These are phyloP conservation scores for Chrysotoxum bicinctum DNA, from an alignment of 2,888 invertebrate species.

Conservation along the genomic window DNA sequence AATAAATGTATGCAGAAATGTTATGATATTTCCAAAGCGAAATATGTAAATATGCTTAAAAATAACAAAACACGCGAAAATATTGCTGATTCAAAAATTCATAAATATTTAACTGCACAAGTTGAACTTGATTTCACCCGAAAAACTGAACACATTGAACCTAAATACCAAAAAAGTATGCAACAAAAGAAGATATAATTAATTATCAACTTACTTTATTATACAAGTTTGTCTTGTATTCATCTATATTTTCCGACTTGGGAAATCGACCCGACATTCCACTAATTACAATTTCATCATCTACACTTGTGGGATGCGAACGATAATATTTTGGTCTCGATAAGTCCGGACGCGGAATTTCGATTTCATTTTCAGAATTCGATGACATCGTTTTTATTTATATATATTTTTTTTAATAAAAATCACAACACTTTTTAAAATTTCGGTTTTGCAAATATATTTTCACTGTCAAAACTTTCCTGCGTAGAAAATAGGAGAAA, in stretches of 20 bases:
- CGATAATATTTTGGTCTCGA: slow-evolving; percentile 43
- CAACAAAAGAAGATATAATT: neutral
- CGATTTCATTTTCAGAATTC: neutral
- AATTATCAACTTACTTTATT: slow-evolving; percentile 79
- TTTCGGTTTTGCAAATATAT: neutral
- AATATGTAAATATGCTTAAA: no score
- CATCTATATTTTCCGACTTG: slow-evolving; percentile 83
- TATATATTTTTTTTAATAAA: neutral
- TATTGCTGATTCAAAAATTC: neutral
- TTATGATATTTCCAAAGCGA: no score
- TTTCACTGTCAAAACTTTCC: neutral
- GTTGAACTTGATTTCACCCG: neutral
- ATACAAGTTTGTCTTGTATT: slow-evolving; percentile 84
- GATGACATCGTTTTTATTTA: slow-evolving; percentile 19
- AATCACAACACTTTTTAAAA: neutral
- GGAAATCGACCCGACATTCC: slow-evolving; percentile 84
- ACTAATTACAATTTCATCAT: slow-evolving; percentile 82
- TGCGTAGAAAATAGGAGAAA: neutral
- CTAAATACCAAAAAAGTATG: neutral
- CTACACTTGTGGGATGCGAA: slow-evolving; percentile 74
- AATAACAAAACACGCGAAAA: neutral
- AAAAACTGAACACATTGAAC: neutral
- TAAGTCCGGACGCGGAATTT: slow-evolving; percentile 44
- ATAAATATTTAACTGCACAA: neutral
- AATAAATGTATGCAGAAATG: no score